phyloP scores from a whole-genome alignment of 2,797 vertebrate genomes.

The Poecilia picta region DNA sequence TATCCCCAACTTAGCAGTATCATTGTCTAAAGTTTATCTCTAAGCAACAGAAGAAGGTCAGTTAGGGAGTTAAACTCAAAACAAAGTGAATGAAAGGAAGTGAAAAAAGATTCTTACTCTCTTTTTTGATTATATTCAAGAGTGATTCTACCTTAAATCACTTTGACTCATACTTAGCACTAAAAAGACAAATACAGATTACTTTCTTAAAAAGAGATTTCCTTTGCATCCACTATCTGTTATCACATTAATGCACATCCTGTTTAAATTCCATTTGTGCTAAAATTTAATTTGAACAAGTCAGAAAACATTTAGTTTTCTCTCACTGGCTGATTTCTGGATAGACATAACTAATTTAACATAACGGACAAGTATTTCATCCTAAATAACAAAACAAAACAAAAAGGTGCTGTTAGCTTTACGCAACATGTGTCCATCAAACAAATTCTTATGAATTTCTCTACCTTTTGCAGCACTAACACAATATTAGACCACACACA shows the following conservation, averaged over 20 bases:
- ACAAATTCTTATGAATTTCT: background rate
- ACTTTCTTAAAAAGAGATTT: background rate
- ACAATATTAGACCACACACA: background rate
- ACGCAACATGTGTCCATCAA: background rate
- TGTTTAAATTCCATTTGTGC: background rate
- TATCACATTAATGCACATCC: background rate
- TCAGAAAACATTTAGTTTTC: background rate
- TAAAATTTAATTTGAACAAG: background rate
- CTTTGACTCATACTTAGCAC: background rate
- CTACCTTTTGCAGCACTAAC: background rate
- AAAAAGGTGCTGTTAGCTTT: too few relatives aligned
- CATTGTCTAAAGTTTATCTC: background rate
- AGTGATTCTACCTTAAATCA: background rate
- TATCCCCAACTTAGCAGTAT: background rate
- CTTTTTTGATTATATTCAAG: background rate
- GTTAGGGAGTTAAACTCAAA: too few relatives aligned
- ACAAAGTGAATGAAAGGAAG: background rate
- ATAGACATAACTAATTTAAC: background rate
- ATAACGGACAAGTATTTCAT: slow-evolving; percentile 3
- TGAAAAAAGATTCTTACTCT: background rate
- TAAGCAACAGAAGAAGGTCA: background rate
- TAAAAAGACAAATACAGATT: background rate
- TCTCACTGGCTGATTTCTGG: background rate
- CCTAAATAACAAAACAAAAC: background rate
- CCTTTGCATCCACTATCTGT: background rate